Base-by-base conservation (phyloP, 37 sponge, comb jelly and placozoan genomes). In the Ianthella basta region DNA sequence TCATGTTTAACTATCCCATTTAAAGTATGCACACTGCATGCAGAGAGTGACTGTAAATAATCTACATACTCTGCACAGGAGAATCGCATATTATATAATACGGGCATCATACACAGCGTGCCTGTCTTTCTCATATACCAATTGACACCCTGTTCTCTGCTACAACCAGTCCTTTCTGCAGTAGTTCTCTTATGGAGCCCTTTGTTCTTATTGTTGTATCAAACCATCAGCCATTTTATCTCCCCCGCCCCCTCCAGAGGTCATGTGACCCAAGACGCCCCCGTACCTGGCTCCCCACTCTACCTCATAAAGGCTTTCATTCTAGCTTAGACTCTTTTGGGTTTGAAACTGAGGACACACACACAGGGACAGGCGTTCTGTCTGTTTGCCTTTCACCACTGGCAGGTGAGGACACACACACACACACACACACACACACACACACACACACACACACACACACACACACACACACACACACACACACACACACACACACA, bases 191-290 rank as follows among this genome's bases (percentile, higher is more conserved):
- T n/a, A n/a, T n/a, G n/a, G n/a, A n/a, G n/a, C 16, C 25, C 0
- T 83, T 13, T 27, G 8, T 32, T 25, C 23, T 59, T 25, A 15
- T 25, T 36, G 39, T 15, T 72, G 36, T 72, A 4, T 35, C 37
- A 4, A 35, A 34, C 34, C 20, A 19, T 15, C 13, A 75, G 2
- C 27, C 40, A 68, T 21, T 79, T 37, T 41, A 30, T 12, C 75
- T 38, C 0, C 8, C 37, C 79, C 80, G n/a, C n/a, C 37, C 36
- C 41, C 6, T 74, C 14, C 80, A 84, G 99, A 82, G 99, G 97
- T 90, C 99, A 98, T 78, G 99, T 96, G 83, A 98, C 99, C 23
- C 99, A 98, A 40, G 99, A 98, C 80, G 97, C 99, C 24, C 99
- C 99, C 35, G 86, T 94, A 18, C 93, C 99, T 68, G 99, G 99